Evolutionary conservation across 2,888 invertebrate species (phyloP).

Genomic region (Beris chalybata): DNA sequence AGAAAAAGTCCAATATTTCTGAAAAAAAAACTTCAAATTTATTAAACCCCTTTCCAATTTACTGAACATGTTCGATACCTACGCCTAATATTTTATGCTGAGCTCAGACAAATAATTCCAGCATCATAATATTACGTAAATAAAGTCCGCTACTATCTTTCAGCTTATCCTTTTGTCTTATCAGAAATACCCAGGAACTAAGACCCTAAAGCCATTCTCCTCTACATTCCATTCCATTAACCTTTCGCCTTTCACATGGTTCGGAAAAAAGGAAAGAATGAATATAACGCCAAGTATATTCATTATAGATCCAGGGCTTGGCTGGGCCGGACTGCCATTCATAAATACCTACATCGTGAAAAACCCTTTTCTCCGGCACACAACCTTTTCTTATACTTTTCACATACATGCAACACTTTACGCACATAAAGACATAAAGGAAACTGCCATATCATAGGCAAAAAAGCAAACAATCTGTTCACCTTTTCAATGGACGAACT

Average conservation of each 20-base stretch:
- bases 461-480: conserved; percentile 26
- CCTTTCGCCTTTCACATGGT: conserved; percentile 18
- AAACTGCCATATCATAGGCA: conserved; percentile 19
- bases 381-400: conserved; percentile 9
- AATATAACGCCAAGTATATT: background rate
- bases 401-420: conserved; percentile 24
- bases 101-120: too few species aligned
- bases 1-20: too few species aligned
- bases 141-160: too few species aligned
- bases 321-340: conserved; percentile 13
- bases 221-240: background rate
- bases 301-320: conserved; percentile 4
- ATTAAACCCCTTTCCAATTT: too few species aligned
- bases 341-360: conserved; percentile 19
- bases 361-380: conserved; percentile 8
- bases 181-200: too few species aligned
- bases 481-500: conserved; percentile 18
- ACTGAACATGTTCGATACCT: too few species aligned
- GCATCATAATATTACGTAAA: too few species aligned
- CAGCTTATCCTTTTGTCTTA: too few species aligned
- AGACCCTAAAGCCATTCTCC: too few species aligned
- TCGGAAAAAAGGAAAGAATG: conserved; percentile 1
- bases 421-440: conserved; percentile 33
- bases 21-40: too few species aligned
- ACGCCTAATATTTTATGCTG: too few species aligned